Evolutionary conservation across 2,888 invertebrate genomes (phyloP), one percentile per base, ranked within the genome.

Genomic region (Lasioglossum lativentre): DNA sequence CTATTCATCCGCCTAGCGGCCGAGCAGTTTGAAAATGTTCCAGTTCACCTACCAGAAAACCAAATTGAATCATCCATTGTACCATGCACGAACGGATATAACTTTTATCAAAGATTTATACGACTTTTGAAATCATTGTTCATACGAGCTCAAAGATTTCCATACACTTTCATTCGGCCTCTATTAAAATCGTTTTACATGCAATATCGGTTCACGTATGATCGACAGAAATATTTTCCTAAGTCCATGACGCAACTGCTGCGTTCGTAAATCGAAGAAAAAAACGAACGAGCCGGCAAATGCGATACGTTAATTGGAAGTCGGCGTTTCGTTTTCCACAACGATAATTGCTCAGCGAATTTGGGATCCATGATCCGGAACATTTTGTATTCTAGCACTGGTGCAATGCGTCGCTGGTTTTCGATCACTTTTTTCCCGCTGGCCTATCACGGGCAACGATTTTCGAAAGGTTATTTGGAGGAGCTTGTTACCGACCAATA

Each of bases 311-410:
- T 89, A 89, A 89, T 89, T 88, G 89, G 83, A 83, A 78, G 75
- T 75, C 80, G 75, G 79, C 78, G 83, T 89, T 89, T 87, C 76
- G 85, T 79, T 89, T 89, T 81, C 85, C 78, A 72, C 30, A 66
- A 80, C 78, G 82, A 86, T 89, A 87, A 89, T 88, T 89, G 87
- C 82, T 85, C 78, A 72, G 78, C 80, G 82, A 85, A 87, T 88
- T 83, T 75, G 76, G 74, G 77, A 81, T 81, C 83, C 72, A 75
- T 77, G 74, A 80, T 77, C 78, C 77, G 80, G 71, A 85, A 87
- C 83, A 66, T 63, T 82, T 87, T 78, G 85, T 80, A 82, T 72
- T 80, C 73, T 73, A 45, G 16, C 66, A 40, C 66, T 56, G 73
- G 30, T 30, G 45, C 73, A 56, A 82, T 30, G 19, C 70, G 47